Percentiles rank a stretch among this genome's conserved stretches.
phyloP scores from a whole-genome alignment of 2,888 invertebrate species.

The Pinctada fucata region DNA sequence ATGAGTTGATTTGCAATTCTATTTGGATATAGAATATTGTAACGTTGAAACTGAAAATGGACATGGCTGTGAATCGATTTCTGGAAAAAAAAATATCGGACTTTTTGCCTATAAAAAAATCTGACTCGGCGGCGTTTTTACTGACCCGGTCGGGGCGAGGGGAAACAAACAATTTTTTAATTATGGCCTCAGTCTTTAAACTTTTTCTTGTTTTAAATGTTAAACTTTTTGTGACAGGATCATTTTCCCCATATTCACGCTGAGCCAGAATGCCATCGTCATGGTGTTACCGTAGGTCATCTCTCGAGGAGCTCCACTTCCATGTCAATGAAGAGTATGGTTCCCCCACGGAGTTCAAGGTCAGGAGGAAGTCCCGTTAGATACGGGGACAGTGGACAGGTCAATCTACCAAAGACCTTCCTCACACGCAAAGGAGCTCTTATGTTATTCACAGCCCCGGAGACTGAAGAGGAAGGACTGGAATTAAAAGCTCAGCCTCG shows the following conservation, averaged over 20 bases:
- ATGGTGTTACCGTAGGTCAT: conserved; percentile 68
- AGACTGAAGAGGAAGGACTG: conserved; percentile 41
- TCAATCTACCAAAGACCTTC: conserved; percentile 69
- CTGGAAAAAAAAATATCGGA: too few relatives aligned
- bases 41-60: too few relatives aligned
- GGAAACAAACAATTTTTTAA: too few relatives aligned
- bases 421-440: conserved; percentile 71
- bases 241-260: conserved; percentile 29
- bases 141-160: too few relatives aligned
- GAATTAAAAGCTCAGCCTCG: conserved; percentile 22
- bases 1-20: too few relatives aligned
- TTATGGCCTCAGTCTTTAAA: not conserved
- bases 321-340: conserved; percentile 12
- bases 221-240: not conserved
- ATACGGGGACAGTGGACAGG: conserved; percentile 26
- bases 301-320: conserved; percentile 48
- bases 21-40: too few relatives aligned
- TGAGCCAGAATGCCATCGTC: conserved; percentile 53
- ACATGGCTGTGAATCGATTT: too few relatives aligned
- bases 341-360: not conserved
- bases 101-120: too few relatives aligned
- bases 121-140: too few relatives aligned
- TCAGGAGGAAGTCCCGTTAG: conserved; percentile 11
- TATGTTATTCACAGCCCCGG: conserved; percentile 65
- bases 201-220: not conserved